Evolutionary conservation across 2,888 invertebrate genomes (phyloP).

Genomic region (Philaethria dido): DNA sequence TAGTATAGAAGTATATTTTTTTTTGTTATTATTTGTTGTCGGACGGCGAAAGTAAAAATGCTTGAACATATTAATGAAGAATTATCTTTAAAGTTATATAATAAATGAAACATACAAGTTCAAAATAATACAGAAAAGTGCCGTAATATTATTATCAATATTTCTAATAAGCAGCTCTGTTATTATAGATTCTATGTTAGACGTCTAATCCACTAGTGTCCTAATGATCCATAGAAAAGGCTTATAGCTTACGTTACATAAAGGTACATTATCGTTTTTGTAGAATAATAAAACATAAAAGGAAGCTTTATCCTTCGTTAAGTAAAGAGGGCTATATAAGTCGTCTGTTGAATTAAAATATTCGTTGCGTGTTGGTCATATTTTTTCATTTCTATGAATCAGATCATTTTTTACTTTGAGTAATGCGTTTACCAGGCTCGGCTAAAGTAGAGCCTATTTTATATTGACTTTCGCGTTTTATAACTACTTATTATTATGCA

Average conservation of each 20-base stretch:
- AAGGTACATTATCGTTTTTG: slow-evolving; percentile 7
- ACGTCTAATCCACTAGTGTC: background rate
- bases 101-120: too few relatives aligned
- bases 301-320: slow-evolving; percentile 4
- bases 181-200: background rate
- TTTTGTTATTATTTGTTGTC: too few relatives aligned
- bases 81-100: too few relatives aligned
- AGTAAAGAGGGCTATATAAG: background rate
- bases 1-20: too few relatives aligned
- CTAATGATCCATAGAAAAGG: background rate
- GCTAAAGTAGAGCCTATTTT: background rate
- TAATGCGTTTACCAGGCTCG: background rate
- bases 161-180: background rate
- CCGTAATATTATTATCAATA: too few relatives aligned
- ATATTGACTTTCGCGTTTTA: background rate
- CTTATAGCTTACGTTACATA: background rate
- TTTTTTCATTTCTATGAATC: slow-evolving; percentile 6
- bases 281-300: background rate
- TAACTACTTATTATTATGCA: background rate
- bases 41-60: too few relatives aligned
- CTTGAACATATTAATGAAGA: too few relatives aligned
- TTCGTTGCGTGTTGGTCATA: slow-evolving; percentile 33
- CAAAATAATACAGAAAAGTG: too few relatives aligned
- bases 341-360: slow-evolving; percentile 21
- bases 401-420: slow-evolving; percentile 2